A percentile compares a stretch with the other conserved stretches of the same genome.
Evolutionary conservation across 2,113 vertebrate species (phyloP).

Genomic region (Trochalopteron elliotii): DNA sequence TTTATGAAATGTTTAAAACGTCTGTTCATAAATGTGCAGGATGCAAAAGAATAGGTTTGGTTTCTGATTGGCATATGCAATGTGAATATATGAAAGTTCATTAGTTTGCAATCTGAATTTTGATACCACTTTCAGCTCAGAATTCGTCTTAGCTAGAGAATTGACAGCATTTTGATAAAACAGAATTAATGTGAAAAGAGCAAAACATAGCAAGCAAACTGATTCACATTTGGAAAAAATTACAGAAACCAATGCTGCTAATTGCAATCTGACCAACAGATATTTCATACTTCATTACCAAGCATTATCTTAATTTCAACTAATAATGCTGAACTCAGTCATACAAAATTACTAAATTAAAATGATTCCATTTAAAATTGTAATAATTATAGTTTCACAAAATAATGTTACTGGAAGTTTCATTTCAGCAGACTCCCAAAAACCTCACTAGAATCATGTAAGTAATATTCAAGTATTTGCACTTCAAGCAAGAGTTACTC

Average conservation of each 20-base stretch:
- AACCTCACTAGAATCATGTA: background rate
- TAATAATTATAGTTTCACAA: background rate
- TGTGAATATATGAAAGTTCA: background rate
- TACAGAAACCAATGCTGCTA: background rate
- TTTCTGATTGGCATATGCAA: background rate
- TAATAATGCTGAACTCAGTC: background rate
- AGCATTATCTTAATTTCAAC: background rate
- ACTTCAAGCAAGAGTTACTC: background rate
- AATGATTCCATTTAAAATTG: background rate
- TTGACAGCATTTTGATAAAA: background rate
- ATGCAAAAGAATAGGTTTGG: background rate
- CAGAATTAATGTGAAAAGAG: background rate
- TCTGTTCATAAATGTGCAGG: background rate
- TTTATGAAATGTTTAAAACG: background rate
- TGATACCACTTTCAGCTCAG: background rate
- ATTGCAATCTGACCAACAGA: background rate
- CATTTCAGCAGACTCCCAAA: background rate
- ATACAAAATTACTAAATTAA: background rate
- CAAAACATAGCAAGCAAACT: background rate
- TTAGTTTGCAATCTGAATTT: background rate
- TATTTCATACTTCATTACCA: background rate
- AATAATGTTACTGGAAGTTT: background rate
- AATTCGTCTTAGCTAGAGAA: background rate
- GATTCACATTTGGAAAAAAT: background rate
- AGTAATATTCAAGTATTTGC: background rate